Base-by-base conservation (phyloP, 2,113 vertebrate species). In the Sisor rabdophorus region DNA sequence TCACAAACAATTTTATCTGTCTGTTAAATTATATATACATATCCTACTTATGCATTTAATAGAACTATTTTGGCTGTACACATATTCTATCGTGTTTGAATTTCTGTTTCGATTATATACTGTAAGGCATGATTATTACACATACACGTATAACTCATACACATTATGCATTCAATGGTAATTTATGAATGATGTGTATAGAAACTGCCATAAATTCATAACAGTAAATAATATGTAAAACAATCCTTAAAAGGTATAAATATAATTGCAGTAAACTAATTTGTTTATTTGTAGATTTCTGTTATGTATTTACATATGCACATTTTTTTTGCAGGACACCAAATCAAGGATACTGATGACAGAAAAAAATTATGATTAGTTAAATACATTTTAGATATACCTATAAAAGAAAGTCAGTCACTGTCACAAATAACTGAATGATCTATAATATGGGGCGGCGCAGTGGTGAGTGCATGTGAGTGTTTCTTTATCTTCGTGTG, bases 281-380 rank as follows among this genome's bases (percentile, higher is more conserved):
- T 58, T 0, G 1, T 26, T 28, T 48, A 24, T 5, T 5, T 44
- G 22, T 55, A 8, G 17, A n/a, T 20, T 22, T 4, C 40, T 71
- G 19, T 6, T 74, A 40, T 16, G 17, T 26, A 68, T 1, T 52
- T 52, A 19, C 1, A 4, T 8, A 50, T 69, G 6, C 24, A 7
- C 52, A 20, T 64, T 58, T 48, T 76, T 7, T 19, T 24, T 76
- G 53, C 74, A 68, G 74, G 22, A 24, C 48, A 30, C 22, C 30
- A 68, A 47, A 68, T 32, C 20, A 2, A 76, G 58, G 53, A 17
- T 1, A 1, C 16, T 48, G 74, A 19, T 58, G 10, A 58, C 24
- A 20, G 74, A 58, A 48, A 47, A 26, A 40, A 24, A 68, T 30
- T 44, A 48, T 47, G 12, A 56, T 55, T 8, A 24, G 32, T 7